Base-by-base conservation (phyloP, 2,113 vertebrate genomes). In the Sebastes fasciatus region DNA sequence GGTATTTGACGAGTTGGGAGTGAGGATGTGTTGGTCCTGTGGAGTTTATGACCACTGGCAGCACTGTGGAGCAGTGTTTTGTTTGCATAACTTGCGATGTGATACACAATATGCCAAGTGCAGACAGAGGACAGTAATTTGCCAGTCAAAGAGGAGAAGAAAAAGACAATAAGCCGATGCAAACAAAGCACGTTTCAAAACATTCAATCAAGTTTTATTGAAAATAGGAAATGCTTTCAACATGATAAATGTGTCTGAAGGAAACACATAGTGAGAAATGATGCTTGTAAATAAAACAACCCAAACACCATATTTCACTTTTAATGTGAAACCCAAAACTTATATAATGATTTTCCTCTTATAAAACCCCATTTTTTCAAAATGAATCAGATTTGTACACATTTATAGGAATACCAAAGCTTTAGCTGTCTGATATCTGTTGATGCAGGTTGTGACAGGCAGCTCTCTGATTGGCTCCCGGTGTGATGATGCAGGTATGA, bases 401-500 rank as follows among this genome's bases (percentile, higher is more conserved):
- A 26, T 17, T 3, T 48, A 58, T 16, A n/a, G 67, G 21, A 57
- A 26, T 19, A 5, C 13, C 9, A 23, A 43, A 65, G 19, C 48
- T 52, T 14, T 0, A 10, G 9, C 63, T 77, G 40, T 43, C 21
- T 23, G 70, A 88, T 64, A 9, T 71, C 48, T 54, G 45, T 77
- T 52, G 77, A 84, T 79, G 80, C 77, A 57, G 16, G 12, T 34
- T 51, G 48, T 55, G 54, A 79, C 60, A 26, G 64, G 9, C 1
- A 2, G 68, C 72, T 34, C 54, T 60, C 68, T 5, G 79, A 93
- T 81, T 92, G 86, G 91, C 63, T 42, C 51, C 2, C 1, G 40
- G 5, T 10, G 70, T 40, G 63, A 54, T 72, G 92, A 90, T 80
- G 89, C 88, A 84, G 49, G 58, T 23, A 34, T 94, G 93, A 94